phyloP scores from a whole-genome alignment of 2,888 invertebrate species.

The Ditula angustiorana region DNA sequence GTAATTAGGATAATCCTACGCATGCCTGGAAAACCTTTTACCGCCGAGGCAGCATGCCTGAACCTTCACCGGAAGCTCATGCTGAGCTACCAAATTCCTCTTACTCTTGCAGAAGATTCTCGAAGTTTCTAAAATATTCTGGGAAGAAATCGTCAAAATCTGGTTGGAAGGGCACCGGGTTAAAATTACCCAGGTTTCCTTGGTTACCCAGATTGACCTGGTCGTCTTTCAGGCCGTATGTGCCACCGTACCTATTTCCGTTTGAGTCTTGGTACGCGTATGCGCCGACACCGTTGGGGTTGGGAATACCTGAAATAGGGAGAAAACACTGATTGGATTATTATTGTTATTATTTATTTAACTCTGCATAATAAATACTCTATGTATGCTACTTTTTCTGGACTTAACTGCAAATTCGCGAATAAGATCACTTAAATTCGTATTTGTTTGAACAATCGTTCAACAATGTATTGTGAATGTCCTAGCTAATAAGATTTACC shows the following conservation, averaged over 20 bases:
- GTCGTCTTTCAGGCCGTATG: constrained; percentile 66
- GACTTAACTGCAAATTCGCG: too few species aligned
- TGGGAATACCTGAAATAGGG: constrained; percentile 45
- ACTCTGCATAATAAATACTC: too few species aligned
- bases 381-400: too few species aligned
- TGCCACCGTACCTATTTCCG: constrained; percentile 77
- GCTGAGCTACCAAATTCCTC: constrained; percentile 48
- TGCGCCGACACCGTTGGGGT: constrained; percentile 60
- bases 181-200: constrained; percentile 32
- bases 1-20: constrained; percentile 10
- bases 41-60: constrained; percentile 30
- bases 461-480: too few species aligned
- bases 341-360: too few species aligned
- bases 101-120: constrained; percentile 74
- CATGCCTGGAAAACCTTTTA: constrained; percentile 40
- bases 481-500: too few species aligned
- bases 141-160: constrained; percentile 61
- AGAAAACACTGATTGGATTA: constrained; percentile 24
- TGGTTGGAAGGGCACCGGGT: constrained; percentile 40
- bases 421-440: too few species aligned
- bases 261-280: constrained; percentile 70
- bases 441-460: too few species aligned
- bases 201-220: constrained; percentile 45
- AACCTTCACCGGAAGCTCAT: constrained; percentile 69
- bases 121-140: constrained; percentile 70